Evolutionary conservation across 2,113 vertebrate species (phyloP), one percentile per base, ranked within the genome.

Genomic region (Phasianus colchicus): DNA sequence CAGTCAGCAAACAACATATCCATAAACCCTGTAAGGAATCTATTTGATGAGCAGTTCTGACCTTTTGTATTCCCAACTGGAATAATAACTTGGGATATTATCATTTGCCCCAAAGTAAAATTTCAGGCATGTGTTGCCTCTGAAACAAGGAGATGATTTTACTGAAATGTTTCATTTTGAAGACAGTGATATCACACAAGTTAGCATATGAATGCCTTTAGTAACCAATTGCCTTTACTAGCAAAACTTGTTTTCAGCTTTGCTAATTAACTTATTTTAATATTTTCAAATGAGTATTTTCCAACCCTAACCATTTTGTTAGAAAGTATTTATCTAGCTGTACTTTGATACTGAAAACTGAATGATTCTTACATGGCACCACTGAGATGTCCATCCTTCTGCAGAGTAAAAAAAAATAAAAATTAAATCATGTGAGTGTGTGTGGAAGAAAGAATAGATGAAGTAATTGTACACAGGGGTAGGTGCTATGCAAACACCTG

Each of bases 401-500:
- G 38, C 32, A 60, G 43, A 64, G 22, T 30, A 15, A 47, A 74
- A 91, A 32, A 12, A 90, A 73, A 7, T 10, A 38, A 61, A 14
- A 14, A 32, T 71, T 84, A 79, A 84, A 86, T 81, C 42, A 67
- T 0, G 1, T 16, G 42, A 58, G 11, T 32, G 38, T 2, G 3
- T 42, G 22, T 40, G 4, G 7, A 93, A 90, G 61, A 82, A 92
- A 89, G 47, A 86, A 67, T 29, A 89, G 58, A 61, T 57, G 18
- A 82, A 91, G 86, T 75, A 96, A 75, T 36, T 94, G 47, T 69
- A 48, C 61, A 86, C 52, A 94, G 52, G 69, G 48, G 32, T 78
- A 88, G 65, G 52, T 47, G 29, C 90, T 92, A 75, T 52, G 34
- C 80, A 95, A 94, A 96, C 82, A 94, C 27, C 73, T 78, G 88